Evolutionary conservation across 2,888 invertebrate genomes (phyloP).

Genomic region (Chrysomela aeneicollis): DNA sequence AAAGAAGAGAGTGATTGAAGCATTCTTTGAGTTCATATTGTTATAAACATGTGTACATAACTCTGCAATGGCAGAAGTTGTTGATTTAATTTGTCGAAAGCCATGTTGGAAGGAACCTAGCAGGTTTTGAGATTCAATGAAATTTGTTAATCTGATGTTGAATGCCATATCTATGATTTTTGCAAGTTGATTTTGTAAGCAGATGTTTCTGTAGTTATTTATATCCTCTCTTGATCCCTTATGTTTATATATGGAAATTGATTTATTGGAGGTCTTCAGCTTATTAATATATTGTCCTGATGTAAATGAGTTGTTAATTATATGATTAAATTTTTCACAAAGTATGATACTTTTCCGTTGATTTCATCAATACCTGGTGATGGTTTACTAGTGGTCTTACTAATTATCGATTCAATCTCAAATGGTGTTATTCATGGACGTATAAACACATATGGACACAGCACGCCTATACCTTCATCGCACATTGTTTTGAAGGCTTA

Average conservation of each 20-base stretch:
- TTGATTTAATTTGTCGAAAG: conserved; percentile 16
- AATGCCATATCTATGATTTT: conserved; percentile 17
- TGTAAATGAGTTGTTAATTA: conserved; percentile 11
- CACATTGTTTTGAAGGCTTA: too few species aligned
- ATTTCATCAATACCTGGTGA: conserved; percentile 4
- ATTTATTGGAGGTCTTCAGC: conserved; percentile 11
- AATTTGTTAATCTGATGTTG: conserved; percentile 15
- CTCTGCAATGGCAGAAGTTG: conserved; percentile 15
- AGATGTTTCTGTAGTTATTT: conserved; percentile 18
- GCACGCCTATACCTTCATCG: too few species aligned
- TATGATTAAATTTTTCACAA: neutral
- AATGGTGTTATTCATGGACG: conserved; percentile 6
- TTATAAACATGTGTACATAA: conserved; percentile 10
- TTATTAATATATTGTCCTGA: conserved; percentile 3
- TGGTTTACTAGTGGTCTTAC: conserved; percentile 10
- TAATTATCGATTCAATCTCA: conserved; percentile 3
- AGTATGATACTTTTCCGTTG: neutral
- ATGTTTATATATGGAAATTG: conserved; percentile 15
- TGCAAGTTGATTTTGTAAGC: conserved; percentile 16
- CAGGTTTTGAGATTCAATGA: conserved; percentile 10
- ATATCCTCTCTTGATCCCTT: conserved; percentile 12
- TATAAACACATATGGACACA: too few species aligned
- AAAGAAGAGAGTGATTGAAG: conserved; percentile 14
- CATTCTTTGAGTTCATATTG: conserved; percentile 6
- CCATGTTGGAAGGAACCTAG: conserved; percentile 14